Base-by-base conservation (phyloP, 2,113 vertebrate species). In the Odocoileus hemionus region DNA sequence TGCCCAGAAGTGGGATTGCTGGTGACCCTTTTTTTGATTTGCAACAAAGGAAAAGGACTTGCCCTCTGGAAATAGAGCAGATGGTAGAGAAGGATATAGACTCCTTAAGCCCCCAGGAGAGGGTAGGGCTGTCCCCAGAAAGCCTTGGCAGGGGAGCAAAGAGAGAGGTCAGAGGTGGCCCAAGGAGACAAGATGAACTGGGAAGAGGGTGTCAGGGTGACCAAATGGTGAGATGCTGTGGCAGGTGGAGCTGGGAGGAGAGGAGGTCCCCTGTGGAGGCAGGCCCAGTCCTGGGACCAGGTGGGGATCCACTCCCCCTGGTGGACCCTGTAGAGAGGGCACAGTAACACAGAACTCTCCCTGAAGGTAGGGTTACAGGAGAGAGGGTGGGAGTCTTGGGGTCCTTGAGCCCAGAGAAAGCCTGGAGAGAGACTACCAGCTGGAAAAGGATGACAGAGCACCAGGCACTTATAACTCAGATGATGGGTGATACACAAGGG, bases 101-200 rank as follows among this genome's bases (percentile, higher is more conserved):
- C 3, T 14, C 50, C 3, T 21, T 54, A 30, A 45, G 7, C 19
- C 7, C 33, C 67, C 11, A 28, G 25, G 23, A 61, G 83, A 76
- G 43, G 50, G 14, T 83, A 78, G n/a, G 78, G 60, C 14, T 84
- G 80, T 52, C 23, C 25, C n/a, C 45, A 17, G 15, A 61, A 50
- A 76, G 12, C 57, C 36, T 95, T 70, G 50, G 54, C 39, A 5
- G 6, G 30, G 43, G 26, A 61, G 7, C 30, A 13, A 21, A 12
- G 45, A 67, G 11, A 3, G 16, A 7, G 7, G 2, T 39, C 84
- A 78, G 54, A 76, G n/a, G 67, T 39, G 5, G 6, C 36, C 54
- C 39, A 64, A 98, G 97, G 87, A 86, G 97, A 98, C 94, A 96
- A 98, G 96, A 98, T 98, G 97, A 98, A 95, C 90, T 86, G 30